Base-by-base conservation (phyloP, 2,113 vertebrate genomes). In the Piprites chloris region DNA sequence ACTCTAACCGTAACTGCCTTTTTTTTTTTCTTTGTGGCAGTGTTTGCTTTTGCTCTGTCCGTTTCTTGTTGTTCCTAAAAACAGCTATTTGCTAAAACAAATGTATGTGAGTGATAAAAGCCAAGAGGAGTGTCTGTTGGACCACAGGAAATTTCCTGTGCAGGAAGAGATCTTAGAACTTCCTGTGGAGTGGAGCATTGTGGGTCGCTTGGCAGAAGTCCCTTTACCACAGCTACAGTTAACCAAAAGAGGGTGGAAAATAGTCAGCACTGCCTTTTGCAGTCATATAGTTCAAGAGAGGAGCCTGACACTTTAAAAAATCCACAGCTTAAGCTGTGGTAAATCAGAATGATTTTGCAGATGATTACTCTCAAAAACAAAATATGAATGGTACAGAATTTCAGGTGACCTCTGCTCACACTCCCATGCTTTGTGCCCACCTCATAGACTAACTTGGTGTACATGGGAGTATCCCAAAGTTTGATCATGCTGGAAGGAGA, bases 131-230 rank as follows among this genome's bases (percentile, higher is more conserved):
- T 98, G 98, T 98, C 98, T 98, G 98, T 98, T 98, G 97, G 97
- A 97, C 98, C 97, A 97, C 98, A 98, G 98, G 99, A 99, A 99
- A 98, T 98, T 99, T 99, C 99, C 98, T 98, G 98, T 98, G 96
- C 98, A 98, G 98, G 98, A 98, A 99, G 98, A 72, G 98, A 98
- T 98, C 98, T 98, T 97, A 95, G 98, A 98, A 98, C 98, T 99
- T 99, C 99, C 99, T 99, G 98, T 97, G 97, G 84, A 97, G 97
- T 32, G 46, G 96, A 97, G 98, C 83, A 98, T 98, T 98, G 97
- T 98, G 98, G 98, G 98, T 97, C 97, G 96, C 67, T 97, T 98
- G 98, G 98, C 98, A 97, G 93, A 79, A 78, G 50, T 96, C 97
- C 97, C 97, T 96, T 97, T 93, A 97, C 98, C 98, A 97, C 98